Base-by-base conservation (phyloP, 2,888 invertebrate genomes). In the Dexiosoma caninum region DNA sequence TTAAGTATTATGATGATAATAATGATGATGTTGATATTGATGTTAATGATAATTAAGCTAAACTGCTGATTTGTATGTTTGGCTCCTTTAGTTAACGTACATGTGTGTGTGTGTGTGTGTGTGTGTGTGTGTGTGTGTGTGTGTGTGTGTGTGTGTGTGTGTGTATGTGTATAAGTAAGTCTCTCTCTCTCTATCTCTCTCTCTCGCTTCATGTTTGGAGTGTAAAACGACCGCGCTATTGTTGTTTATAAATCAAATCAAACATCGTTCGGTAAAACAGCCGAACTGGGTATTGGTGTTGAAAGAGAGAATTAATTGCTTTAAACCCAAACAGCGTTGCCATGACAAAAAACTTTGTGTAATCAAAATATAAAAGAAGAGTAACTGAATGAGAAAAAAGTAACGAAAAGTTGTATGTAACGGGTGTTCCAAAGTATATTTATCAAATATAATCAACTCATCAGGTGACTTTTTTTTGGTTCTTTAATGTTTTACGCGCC, bases 11-110 rank as follows among this genome's bases (percentile, higher is more conserved):
- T n/a, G 9, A 64, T 14, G 16, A 57, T 12, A 16, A 57, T 44
- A 46, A 55, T 23, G 49, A 62, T 32, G 27, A 60, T 16, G 46
- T 67, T 69, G 27, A 78, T 30, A 14, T 55, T 49, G 53, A 49
- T 30, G 40, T 66, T 37, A 14, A 64, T 16, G 32, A 70, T 57
- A 35, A 77, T 57, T 57, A 55, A 37, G 37, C 46, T 55, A 64
- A 46, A 66, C 9, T 23, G 16, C 1, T 46, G 23, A 57, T 40
- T 74, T 40, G 5, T 66, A 12, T 30, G 21, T 9, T 32, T 40
- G 21, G 37, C 5, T 64, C 35, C 35, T 40, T 62, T 55, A n/a
- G n/a, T n/a, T n/a, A n/a, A n/a, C n/a, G n/a, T n/a, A n/a, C n/a
- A n/a, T n/a, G 12, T 40, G 0, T 9, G 19, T 53, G 8, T 14